These are phyloP conservation scores for Timandra comae DNA, from an alignment of 2,888 invertebrate genomes.

Conservation along the genomic window DNA sequence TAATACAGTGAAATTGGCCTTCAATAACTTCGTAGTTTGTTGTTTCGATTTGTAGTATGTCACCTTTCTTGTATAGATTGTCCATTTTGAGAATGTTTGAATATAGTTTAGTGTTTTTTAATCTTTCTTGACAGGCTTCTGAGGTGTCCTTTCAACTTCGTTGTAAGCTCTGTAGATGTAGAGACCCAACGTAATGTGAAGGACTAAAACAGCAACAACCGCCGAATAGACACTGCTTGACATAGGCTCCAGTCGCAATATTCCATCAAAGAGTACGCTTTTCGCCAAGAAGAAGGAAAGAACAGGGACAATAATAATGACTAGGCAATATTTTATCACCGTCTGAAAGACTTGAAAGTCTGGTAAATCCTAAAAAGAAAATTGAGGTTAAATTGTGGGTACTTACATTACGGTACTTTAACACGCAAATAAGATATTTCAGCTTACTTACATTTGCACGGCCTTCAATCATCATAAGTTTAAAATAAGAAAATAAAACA, in stretches of 20 bases:
- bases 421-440: background rate
- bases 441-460: constrained; percentile 68
- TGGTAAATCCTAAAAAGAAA: constrained; percentile 75
- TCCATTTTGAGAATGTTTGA: constrained; percentile 50
- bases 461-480: constrained; percentile 71
- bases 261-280: constrained; percentile 82
- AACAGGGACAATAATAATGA: constrained; percentile 86
- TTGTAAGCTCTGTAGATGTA: constrained; percentile 88
- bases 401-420: too few species aligned
- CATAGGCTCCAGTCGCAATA: constrained; percentile 69
- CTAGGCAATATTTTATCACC: constrained; percentile 84
- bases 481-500: constrained; percentile 40
- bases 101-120: constrained; percentile 29
- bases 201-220: constrained; percentile 82
- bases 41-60: constrained; percentile 64
- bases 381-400: too few species aligned
- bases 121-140: constrained; percentile 64
- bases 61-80: constrained; percentile 65
- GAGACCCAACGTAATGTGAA: constrained; percentile 85
- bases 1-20: constrained; percentile 65
- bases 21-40: constrained; percentile 60
- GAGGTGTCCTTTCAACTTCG: constrained; percentile 56
- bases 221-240: constrained; percentile 88
- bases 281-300: constrained; percentile 84
- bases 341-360: constrained; percentile 85